Base-by-base conservation (phyloP, 2,797 vertebrate species). In the Geotrypetes seraphini region DNA sequence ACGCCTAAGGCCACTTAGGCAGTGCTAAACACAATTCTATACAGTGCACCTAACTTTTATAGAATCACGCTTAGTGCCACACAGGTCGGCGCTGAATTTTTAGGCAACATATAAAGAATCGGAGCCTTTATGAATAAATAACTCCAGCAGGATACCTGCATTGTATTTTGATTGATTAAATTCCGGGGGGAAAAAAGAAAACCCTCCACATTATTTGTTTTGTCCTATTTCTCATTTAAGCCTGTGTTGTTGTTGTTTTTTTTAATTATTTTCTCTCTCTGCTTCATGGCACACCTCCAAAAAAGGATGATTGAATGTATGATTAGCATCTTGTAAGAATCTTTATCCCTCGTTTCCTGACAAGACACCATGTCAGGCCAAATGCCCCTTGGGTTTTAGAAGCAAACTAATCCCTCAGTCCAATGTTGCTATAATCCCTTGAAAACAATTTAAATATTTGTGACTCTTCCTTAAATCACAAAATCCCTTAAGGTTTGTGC, bases 371-470 rank as follows among this genome's bases (percentile, higher is more conserved):
- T 65, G 59, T 48, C 38, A 56, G 39, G 61, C 60, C 66, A 73
- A 64, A 73, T 73, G n/a, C 61, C 56, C 55, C 35, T n/a, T 61
- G 59, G 69, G 52, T 67, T 53, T 69, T 63, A 69, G 53, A 19
- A 13, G 1, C 55, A 43, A 62, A 46, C 55, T 75, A 77, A 83
- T 81, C 66, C 60, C 27, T 60, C 63, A 65, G 79, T 73, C 46
- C 59, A 69, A 57, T 70, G 64, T 68, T 60, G 78, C 44, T 36
- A 52, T 66, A 69, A 76, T 83, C 73, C 67, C 31, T 45, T 33
- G 58, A 61, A 58, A 52, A 66, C 50, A 71, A 64, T 63, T 81
- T 73, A 83, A 73, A 75, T 66, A 66, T 68, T 73, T 72, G 57
- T 60, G 57, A 45, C 63, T 71, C 43, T 66, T 56, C 69, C 56